Base-by-base conservation (phyloP, 2,797 vertebrate species). In the Cynodonichthys magdalenae region DNA sequence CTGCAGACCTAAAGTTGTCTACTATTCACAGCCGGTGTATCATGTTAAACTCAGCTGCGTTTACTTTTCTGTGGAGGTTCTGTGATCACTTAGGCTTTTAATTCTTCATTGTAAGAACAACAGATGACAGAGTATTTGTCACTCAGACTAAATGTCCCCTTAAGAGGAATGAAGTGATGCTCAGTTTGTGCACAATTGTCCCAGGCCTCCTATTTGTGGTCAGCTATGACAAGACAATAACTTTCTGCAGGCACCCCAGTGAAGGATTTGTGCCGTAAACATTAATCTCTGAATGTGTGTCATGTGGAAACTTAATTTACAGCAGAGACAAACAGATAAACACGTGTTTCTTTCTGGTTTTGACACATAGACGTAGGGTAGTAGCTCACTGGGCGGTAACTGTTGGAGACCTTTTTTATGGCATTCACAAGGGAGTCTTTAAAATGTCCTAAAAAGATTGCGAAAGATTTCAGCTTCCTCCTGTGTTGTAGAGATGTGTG, bases 71-170 rank as follows among this genome's bases (percentile, higher is more conserved):
- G 59, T 52, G 17, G 67, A 53, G 65, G 69, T 42, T 52, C 6
- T 15, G 63, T 72, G 80, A 77, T 76, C 63, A 71, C 79, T 55
- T 51, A 15, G 55, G n/a, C 46, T 61, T 53, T 61, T 54, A 52
- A 68, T 76, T 74, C 52, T 66, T 73, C 58, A 60, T 58, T 65
- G 68, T 53, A 69, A 73, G 51, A 45, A 66, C 69, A 75, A 84
- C 80, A 55, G 67, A 83, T 87, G 83, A 79, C 79, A 85, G 58
- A 74, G 57, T 56, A 69, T 79, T 74, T 63, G 59, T 72, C 65
- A 71, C 59, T 83, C 42, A 20, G 44, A 31, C 12, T 39, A 48
- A 49, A 48, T 48, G 19, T 34, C 20, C 28, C 48, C 48, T 29
- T 15, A 41, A 61, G 20, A 61, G 49, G 36, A 36, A 8, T 14